Evolutionary conservation across 1,140 invertebrate species (phyloP).

Genomic region (Pentalonia nigronervosa): DNA sequence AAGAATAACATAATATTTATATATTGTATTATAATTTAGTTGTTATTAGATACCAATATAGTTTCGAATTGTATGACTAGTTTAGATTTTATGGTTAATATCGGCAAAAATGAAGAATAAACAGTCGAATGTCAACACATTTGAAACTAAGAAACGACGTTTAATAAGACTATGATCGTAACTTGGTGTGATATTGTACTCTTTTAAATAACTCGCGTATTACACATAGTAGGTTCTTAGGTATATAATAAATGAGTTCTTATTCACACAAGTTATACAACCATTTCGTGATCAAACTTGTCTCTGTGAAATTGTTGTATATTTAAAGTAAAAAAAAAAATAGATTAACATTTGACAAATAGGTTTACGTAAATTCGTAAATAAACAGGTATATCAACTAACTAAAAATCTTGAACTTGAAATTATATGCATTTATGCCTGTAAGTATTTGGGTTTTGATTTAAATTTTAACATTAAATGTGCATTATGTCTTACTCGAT

Average conservation of each 20-base stretch:
- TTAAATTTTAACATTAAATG: not conserved
- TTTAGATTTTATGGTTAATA: not conserved
- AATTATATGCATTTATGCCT: not conserved
- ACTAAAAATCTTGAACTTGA: not conserved
- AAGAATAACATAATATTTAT: not conserved
- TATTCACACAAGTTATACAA: not conserved
- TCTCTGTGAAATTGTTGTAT: not conserved
- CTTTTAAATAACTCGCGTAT: not conserved
- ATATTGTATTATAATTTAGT: not conserved
- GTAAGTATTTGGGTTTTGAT: not conserved
- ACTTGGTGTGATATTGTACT: not conserved
- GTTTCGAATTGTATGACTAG: not conserved
- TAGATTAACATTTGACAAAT: not conserved
- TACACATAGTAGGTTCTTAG: not conserved
- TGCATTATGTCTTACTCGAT: not conserved
- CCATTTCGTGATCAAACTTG: not conserved
- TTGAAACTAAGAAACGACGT: not conserved
- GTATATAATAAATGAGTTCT: not conserved
- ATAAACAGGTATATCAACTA: not conserved
- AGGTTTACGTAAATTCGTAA: slow-evolving; percentile 18
- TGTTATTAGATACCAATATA: not conserved
- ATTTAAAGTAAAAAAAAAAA: not conserved
- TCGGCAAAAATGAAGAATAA: not conserved
- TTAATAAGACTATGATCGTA: not conserved
- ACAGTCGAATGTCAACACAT: not conserved